Evolutionary conservation across 2,113 vertebrate genomes (phyloP).

Genomic region (Sinosuthora webbiana): DNA sequence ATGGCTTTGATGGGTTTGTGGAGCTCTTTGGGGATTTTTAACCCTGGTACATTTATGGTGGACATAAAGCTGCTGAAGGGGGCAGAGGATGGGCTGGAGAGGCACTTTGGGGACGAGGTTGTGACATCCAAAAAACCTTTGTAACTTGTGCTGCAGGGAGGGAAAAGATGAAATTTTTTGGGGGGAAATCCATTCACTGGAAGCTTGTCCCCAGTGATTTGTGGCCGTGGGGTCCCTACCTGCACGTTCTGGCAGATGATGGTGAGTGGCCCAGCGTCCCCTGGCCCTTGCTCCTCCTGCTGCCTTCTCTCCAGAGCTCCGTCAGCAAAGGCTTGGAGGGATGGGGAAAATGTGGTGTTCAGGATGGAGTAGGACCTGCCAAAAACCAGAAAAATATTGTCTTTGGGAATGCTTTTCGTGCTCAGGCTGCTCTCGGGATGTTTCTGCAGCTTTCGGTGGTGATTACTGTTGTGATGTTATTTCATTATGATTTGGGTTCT

Average conservation of each 20-base stretch:
- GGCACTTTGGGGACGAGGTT: background rate
- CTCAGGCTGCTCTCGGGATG: background rate
- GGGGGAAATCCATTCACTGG: background rate
- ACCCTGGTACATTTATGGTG: background rate
- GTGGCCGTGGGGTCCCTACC: constrained; percentile 57
- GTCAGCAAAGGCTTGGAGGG: constrained; percentile 74
- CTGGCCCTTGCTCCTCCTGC: constrained; percentile 83
- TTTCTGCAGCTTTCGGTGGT: background rate
- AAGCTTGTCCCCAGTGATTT: background rate
- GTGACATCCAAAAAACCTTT: background rate
- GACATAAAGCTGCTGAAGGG: background rate
- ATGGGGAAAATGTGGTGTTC: constrained; percentile 75
- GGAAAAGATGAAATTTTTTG: background rate
- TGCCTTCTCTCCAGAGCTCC: constrained; percentile 81
- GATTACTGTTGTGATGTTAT: background rate
- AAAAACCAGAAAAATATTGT: background rate
- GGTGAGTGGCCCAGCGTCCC: constrained; percentile 77
- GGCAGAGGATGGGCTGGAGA: background rate
- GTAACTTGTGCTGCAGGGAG: background rate
- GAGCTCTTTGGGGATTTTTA: background rate
- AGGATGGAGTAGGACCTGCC: constrained; percentile 90
- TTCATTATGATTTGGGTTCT: background rate
- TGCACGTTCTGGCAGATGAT: constrained; percentile 91
- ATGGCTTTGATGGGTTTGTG: background rate
- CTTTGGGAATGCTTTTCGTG: background rate